Percentiles rank a stretch among this genome's conserved stretches.
Conservation (phyloP, 1,140 invertebrate species). For the Eurosta solidaginis region DNA sequence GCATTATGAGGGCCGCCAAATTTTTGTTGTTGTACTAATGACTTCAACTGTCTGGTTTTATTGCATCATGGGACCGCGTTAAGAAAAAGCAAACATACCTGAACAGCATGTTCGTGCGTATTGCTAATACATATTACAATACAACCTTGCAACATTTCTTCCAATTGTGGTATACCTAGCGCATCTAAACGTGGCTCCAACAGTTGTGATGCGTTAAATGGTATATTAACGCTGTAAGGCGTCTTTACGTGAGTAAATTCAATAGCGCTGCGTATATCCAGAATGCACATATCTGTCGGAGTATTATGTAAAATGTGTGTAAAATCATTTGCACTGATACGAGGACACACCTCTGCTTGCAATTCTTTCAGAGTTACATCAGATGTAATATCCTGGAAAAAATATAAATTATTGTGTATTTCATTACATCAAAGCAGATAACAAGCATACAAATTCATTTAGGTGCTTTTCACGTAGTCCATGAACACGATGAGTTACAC, state of each 20-base stretch:
- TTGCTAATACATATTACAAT: slow-evolving; percentile 79
- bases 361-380: slow-evolving; percentile 69
- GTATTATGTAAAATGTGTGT: slow-evolving; percentile 71
- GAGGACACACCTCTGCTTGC: slow-evolving; percentile 74
- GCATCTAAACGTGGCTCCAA: slow-evolving; percentile 67
- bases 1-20: too few species aligned
- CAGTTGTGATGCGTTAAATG: slow-evolving; percentile 76
- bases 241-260: slow-evolving; percentile 79
- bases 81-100: slow-evolving; percentile 64
- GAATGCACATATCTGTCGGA: slow-evolving; percentile 71
- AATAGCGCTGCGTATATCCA: slow-evolving; percentile 75
- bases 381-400: slow-evolving; percentile 69
- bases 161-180: slow-evolving; percentile 68
- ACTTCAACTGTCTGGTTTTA: too few species aligned
- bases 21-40: too few species aligned
- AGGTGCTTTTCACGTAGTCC: slow-evolving; percentile 41
- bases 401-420: background rate
- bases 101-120: slow-evolving; percentile 74
- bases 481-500: slow-evolving; percentile 79
- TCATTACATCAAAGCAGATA: background rate
- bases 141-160: slow-evolving; percentile 64
- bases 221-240: slow-evolving; percentile 83
- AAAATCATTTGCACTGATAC: slow-evolving; percentile 86
- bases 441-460: slow-evolving; percentile 61
- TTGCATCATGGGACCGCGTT: background rate